Evolutionary conservation across 1,140 invertebrate genomes (phyloP).

Genomic region (Phortica variegata): DNA sequence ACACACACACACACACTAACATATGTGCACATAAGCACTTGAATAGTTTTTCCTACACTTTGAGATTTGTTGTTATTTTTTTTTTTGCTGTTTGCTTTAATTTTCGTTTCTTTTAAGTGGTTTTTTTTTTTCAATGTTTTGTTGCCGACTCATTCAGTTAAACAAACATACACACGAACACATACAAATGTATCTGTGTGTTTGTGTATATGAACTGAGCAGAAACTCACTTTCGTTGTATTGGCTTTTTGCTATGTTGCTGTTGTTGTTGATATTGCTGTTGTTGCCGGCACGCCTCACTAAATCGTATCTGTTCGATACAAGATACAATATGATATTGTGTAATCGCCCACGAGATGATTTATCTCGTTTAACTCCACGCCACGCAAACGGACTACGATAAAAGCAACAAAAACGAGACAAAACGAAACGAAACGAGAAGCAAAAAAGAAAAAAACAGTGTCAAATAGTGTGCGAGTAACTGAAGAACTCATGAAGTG

Average conservation of each 20-base stretch:
- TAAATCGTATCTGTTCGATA: no score
- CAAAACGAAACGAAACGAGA: no score
- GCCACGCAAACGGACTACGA: conserved; percentile 29
- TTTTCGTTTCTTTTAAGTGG: no score
- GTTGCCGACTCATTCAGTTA: no score
- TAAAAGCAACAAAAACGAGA: conserved; percentile 13
- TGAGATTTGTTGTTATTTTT: no score
- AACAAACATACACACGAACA: conserved; percentile 6
- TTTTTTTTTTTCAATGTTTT: no score
- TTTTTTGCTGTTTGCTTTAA: no score
- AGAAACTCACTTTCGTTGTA: conserved; percentile 3
- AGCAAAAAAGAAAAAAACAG: not conserved
- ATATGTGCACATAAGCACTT: no score
- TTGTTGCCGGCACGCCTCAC: no score
- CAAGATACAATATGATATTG: conserved; percentile 39
- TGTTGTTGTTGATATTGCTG: conserved; percentile 2
- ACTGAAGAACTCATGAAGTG: conserved; percentile 20
- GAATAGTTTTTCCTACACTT: no score
- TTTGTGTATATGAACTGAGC: not conserved
- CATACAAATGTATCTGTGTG: no score
- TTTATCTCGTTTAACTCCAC: conserved; percentile 53
- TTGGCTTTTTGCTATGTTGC: not conserved
- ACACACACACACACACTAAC: conserved; percentile 7
- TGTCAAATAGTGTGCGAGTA: not conserved
- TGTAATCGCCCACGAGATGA: conserved; percentile 54